Evolutionary conservation across 1,140 invertebrate species (phyloP).

Genomic region (Meloidogyne floridensis): DNA sequence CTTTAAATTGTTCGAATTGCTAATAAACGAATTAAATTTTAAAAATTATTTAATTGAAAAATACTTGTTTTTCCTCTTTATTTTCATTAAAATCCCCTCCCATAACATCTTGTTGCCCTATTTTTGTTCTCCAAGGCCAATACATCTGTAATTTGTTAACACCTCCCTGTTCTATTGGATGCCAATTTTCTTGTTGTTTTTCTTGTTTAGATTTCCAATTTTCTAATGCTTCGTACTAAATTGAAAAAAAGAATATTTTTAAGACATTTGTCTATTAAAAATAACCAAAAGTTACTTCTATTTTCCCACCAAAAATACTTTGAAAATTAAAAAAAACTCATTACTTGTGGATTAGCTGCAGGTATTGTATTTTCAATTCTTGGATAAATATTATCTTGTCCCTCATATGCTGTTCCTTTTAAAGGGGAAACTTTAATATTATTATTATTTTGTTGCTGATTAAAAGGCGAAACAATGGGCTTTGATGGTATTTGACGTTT

Average conservation of each 20-base stretch:
- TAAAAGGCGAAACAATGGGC: too few species aligned
- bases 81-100: not conserved
- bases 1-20: not conserved
- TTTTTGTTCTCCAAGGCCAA: slow-evolving; percentile 27
- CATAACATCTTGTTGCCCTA: slow-evolving; percentile 2
- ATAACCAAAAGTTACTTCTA: too few species aligned
- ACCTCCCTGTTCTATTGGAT: not conserved
- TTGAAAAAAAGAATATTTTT: too few species aligned
- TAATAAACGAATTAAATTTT: not conserved
- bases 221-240: not conserved
- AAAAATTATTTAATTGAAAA: not conserved
- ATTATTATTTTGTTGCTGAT: not conserved
- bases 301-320: too few species aligned
- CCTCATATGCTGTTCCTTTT: slow-evolving; percentile 37
- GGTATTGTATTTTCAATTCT: not conserved
- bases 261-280: too few species aligned
- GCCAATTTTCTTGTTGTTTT: not conserved
- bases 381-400: slow-evolving; percentile 29
- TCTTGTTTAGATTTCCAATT: not conserved
- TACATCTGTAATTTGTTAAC: slow-evolving; percentile 11
- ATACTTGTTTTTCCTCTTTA: not conserved
- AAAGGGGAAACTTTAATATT: not conserved
- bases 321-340: not conserved
- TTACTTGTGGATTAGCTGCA: not conserved
- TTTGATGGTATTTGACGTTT: not conserved